Conservation (phyloP, 2,888 invertebrate genomes). For the Dusona sp. region DNA sequence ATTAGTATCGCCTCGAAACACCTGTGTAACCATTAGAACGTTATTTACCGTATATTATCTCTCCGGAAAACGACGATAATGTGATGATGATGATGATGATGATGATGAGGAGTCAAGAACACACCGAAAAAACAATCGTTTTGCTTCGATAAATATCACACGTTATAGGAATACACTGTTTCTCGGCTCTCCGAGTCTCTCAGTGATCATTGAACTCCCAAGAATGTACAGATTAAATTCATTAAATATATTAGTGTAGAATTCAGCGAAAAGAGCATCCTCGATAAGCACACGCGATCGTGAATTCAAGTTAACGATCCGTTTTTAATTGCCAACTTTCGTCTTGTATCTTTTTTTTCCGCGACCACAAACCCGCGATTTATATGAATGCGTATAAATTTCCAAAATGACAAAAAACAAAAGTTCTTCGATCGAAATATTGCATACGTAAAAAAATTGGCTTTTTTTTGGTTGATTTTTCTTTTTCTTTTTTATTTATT, state of each 20-base stretch:
- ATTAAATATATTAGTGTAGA: conserved; percentile 35
- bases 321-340: conserved; percentile 61
- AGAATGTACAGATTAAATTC: conserved; percentile 29
- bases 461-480: no score
- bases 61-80: conserved; percentile 10
- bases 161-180: conserved; percentile 1
- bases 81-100: conserved; percentile 10
- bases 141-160: conserved; percentile 58
- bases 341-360: conserved; percentile 36
- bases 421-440: not conserved
- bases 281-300: conserved; percentile 45
- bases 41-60: conserved; percentile 51
- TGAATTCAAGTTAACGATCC: conserved; percentile 48
- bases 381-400: not conserved
- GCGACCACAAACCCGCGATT: not conserved
- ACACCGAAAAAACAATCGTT: conserved; percentile 20
- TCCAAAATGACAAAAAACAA: not conserved
- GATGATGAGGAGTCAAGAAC: not conserved
- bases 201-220: conserved; percentile 49
- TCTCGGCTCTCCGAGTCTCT: conserved; percentile 6
- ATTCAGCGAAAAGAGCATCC: not conserved
- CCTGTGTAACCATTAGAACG: conserved; percentile 58
- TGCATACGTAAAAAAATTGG: no score
- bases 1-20: conserved; percentile 35
- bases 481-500: no score